Evolutionary conservation across 2,113 vertebrate genomes (phyloP).

Genomic region (Herpailurus yagouaroundi): DNA sequence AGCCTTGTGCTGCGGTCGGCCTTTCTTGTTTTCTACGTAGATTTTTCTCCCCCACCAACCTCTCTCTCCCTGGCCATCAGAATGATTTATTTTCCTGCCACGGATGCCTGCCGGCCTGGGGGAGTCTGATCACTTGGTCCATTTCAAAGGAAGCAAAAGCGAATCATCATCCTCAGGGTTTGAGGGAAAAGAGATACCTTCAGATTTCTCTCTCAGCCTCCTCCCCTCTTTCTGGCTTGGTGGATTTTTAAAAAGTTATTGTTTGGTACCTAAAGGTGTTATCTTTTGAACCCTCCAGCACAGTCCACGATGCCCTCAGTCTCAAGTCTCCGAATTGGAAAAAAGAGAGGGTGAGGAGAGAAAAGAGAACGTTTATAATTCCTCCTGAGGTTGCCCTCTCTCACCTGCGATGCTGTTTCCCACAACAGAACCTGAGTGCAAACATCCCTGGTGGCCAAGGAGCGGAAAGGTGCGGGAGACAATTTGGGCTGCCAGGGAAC

Average conservation of each 20-base stretch:
- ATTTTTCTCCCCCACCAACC: slow-evolving; percentile 72
- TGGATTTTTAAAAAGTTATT: slow-evolving; percentile 57
- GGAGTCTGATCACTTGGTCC: slow-evolving; percentile 75
- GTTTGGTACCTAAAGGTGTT: slow-evolving; percentile 66
- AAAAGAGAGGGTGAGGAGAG: background rate
- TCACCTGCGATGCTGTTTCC: slow-evolving; percentile 34
- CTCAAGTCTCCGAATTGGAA: slow-evolving; percentile 46
- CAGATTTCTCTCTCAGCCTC: background rate
- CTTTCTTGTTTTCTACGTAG: slow-evolving; percentile 82
- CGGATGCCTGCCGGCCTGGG: slow-evolving; percentile 68
- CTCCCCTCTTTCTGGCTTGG: slow-evolving; percentile 30
- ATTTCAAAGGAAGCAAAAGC: slow-evolving; percentile 74
- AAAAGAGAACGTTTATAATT: slow-evolving; percentile 41
- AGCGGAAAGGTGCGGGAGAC: slow-evolving; percentile 48
- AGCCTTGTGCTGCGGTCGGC: slow-evolving; percentile 76
- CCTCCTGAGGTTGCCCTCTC: slow-evolving; percentile 35
- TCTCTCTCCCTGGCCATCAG: slow-evolving; percentile 73
- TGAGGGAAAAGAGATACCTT: slow-evolving; percentile 4
- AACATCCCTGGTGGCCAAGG: slow-evolving; percentile 59
- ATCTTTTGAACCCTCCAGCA: slow-evolving; percentile 67
- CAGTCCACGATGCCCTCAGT: slow-evolving; percentile 46
- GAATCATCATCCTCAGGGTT: slow-evolving; percentile 59
- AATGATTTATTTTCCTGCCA: slow-evolving; percentile 82
- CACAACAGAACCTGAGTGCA: slow-evolving; percentile 45
- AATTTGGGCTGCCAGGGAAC: slow-evolving; percentile 18